Evolutionary conservation across 1,140 invertebrate species (phyloP).

Genomic region (Nasonia giraulti): DNA sequence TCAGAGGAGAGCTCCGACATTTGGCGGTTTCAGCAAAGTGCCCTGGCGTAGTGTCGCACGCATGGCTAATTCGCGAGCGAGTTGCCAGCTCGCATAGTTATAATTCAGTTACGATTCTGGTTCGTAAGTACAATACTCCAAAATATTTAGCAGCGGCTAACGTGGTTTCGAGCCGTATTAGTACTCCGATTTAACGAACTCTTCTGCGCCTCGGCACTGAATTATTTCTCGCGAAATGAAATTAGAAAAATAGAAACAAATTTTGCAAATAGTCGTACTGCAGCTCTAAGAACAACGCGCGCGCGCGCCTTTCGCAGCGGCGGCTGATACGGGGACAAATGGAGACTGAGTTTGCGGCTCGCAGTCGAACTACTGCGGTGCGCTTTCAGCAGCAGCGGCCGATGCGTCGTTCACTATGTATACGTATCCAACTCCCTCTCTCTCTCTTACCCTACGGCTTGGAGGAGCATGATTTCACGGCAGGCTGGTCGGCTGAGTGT

Average conservation of each 20-base stretch:
- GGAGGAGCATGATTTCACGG: slow-evolving; percentile 69
- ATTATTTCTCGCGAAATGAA: not conserved
- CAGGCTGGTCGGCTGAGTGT: slow-evolving; percentile 67
- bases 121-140: slow-evolving; percentile 16
- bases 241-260: not conserved
- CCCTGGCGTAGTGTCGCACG: not conserved
- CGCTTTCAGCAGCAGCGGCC: not conserved
- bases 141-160: slow-evolving; percentile 23
- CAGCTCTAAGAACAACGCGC: not conserved
- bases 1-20: slow-evolving; percentile 8
- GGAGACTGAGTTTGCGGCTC: slow-evolving; percentile 8
- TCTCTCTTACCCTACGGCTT: slow-evolving; percentile 45
- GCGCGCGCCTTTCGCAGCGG: not conserved
- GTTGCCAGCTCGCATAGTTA: not conserved
- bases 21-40: slow-evolving; percentile 8
- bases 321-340: not conserved
- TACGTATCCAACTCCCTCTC: not conserved
- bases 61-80: not conserved
- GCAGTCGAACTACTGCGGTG: not conserved
- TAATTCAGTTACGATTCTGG: slow-evolving; percentile 14
- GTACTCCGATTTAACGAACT: too few relatives aligned
- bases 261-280: not conserved
- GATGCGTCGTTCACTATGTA: not conserved
- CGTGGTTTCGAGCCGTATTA: not conserved
- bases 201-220: too few relatives aligned